Conservation (phyloP, 1,140 invertebrate genomes). For the Apolygus lucorum region DNA sequence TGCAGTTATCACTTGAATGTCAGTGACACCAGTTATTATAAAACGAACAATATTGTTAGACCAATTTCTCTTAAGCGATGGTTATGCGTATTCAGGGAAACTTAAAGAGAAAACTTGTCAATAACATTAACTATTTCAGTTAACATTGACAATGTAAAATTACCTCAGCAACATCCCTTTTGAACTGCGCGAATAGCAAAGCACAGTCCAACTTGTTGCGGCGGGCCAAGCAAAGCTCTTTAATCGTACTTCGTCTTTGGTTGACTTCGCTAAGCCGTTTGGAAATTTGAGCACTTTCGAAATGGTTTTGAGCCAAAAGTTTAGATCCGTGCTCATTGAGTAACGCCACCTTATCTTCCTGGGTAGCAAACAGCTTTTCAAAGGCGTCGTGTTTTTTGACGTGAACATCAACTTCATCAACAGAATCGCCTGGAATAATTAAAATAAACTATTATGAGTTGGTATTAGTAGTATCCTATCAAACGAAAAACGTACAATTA, state of each 20-base stretch:
- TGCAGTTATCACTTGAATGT: background rate
- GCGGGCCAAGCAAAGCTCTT: conserved; percentile 53
- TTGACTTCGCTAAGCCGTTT: conserved; percentile 60
- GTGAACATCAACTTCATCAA: conserved; percentile 76
- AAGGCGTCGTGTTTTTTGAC: conserved; percentile 89
- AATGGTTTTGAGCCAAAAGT: conserved; percentile 85
- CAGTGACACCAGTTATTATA: background rate
- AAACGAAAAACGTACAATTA: too few relatives aligned
- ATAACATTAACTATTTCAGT: background rate
- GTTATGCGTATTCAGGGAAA: too few relatives aligned
- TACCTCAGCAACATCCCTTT: conserved; percentile 75
- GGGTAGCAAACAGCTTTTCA: conserved; percentile 70
- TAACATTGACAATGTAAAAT: too few relatives aligned
- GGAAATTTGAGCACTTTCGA: conserved; percentile 79
- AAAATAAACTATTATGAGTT: too few relatives aligned
- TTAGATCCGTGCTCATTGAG: conserved; percentile 81
- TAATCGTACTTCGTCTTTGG: conserved; percentile 59
- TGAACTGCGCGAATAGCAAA: conserved; percentile 79
- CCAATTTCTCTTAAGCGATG: too few relatives aligned
- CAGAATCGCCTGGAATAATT: conserved; percentile 44
- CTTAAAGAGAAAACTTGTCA: too few relatives aligned
- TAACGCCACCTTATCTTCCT: conserved; percentile 78
- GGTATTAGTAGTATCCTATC: too few relatives aligned
- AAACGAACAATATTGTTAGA: background rate
- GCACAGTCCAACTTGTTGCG: conserved; percentile 64